Evolutionary conservation across 2,113 vertebrate genomes (phyloP).

Genomic region (Neofelis nebulosa): DNA sequence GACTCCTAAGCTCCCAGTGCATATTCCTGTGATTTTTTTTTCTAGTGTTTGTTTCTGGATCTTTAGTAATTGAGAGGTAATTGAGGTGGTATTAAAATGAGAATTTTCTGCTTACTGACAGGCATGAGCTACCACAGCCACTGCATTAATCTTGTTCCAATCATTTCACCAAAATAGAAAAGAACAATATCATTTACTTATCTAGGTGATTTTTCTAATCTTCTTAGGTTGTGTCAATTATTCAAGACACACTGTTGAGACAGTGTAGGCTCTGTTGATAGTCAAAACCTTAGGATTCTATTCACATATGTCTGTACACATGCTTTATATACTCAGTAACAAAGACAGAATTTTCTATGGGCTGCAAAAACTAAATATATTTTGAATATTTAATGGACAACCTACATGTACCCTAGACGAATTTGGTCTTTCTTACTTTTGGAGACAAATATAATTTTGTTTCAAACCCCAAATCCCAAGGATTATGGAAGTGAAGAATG

Average conservation of each 20-base stretch:
- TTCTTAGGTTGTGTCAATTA: slow-evolving; percentile 14
- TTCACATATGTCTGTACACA: neutral
- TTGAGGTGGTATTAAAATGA: neutral
- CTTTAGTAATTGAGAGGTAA: neutral
- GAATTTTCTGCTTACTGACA: neutral
- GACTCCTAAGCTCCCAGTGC: neutral
- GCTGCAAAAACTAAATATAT: neutral
- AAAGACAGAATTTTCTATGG: neutral
- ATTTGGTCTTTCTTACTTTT: neutral
- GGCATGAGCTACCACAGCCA: neutral
- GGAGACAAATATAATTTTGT: neutral
- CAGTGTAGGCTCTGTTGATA: neutral
- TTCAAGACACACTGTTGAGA: neutral
- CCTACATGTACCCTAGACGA: neutral
- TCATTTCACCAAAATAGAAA: neutral
- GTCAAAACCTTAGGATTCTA: neutral
- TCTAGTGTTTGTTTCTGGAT: neutral
- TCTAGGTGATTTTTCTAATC: neutral
- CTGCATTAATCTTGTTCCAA: neutral
- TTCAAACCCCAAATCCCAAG: neutral
- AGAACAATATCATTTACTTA: neutral
- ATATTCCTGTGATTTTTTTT: neutral
- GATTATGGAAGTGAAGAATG: neutral
- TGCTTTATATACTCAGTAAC: neutral
- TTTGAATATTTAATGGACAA: neutral